phyloP scores from a whole-genome alignment of 2,113 vertebrate species.

The Panthera leo region DNA sequence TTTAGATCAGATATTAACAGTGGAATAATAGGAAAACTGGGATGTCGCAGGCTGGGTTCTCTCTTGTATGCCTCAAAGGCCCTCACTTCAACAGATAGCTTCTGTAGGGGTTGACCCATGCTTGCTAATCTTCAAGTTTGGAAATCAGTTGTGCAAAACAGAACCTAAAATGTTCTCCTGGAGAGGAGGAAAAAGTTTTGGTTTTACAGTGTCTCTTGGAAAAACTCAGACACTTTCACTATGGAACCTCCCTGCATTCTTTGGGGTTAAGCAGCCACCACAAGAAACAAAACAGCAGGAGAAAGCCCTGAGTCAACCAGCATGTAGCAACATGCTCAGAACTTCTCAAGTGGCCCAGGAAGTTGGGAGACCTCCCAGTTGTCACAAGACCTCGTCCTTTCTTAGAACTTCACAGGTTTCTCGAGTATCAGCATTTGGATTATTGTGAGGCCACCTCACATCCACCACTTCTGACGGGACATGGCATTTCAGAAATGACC shows the following conservation, averaged over 20 bases:
- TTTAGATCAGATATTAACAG: not conserved
- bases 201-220: not conserved
- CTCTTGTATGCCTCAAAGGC: not conserved
- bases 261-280: not conserved
- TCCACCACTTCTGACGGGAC: not conserved
- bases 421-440: not conserved
- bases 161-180: not conserved
- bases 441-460: not conserved
- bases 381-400: not conserved
- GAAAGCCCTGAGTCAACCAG: not conserved
- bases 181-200: not conserved
- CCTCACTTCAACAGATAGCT: not conserved
- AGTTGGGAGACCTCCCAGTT: not conserved
- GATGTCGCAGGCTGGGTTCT: not conserved
- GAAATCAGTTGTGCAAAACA: not conserved
- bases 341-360: not conserved
- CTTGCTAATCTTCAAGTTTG: not conserved
- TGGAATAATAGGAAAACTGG: not conserved
- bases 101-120: not conserved
- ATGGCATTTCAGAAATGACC: not conserved
- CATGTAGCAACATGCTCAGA: not conserved
- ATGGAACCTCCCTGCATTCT: not conserved
- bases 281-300: not conserved
- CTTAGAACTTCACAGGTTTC: not conserved
- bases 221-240: not conserved